phyloP scores from a whole-genome alignment of 2,888 invertebrate species.

The Aspidiotus destructor region DNA sequence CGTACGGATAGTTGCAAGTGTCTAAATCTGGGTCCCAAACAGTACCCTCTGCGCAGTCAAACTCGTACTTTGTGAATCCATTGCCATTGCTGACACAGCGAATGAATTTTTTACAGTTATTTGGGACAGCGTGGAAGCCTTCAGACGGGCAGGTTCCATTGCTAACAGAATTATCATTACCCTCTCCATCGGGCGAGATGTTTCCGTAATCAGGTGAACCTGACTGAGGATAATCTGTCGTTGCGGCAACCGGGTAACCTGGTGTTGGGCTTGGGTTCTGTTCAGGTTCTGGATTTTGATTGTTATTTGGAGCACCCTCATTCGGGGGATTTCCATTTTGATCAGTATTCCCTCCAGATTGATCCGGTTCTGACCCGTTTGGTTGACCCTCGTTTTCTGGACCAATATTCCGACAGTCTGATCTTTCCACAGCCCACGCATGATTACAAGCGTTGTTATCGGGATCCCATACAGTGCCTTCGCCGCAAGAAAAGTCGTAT shows the following conservation, averaged over 20 bases:
- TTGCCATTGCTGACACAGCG: conserved; percentile 41
- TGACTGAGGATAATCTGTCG: background rate
- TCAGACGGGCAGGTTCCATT: conserved; percentile 37
- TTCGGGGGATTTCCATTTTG: conserved; percentile 34
- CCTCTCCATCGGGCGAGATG: conserved; percentile 13
- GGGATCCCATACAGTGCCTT: conserved; percentile 52
- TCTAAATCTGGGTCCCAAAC: conserved; percentile 61
- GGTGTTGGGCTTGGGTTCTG: background rate
- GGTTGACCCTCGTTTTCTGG: conserved; percentile 11
- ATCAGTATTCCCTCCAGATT: conserved; percentile 28
- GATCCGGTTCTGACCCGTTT: background rate
- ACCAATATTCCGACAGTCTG: conserved; percentile 34
- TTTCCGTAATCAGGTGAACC: background rate
- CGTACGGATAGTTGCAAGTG: conserved; percentile 59
- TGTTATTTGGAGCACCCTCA: conserved; percentile 26
- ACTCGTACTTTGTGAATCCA: conserved; percentile 56
- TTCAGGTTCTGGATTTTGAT: background rate
- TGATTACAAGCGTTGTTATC: conserved; percentile 60
- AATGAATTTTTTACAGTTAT: conserved; percentile 39
- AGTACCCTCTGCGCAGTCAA: conserved; percentile 63
- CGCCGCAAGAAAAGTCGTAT: conserved; percentile 49
- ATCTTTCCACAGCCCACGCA: conserved; percentile 48
- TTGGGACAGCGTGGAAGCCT: conserved; percentile 39
- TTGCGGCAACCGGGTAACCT: background rate
- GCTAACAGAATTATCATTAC: background rate